Percentiles rank a stretch among this genome's conserved stretches.
Conservation (phyloP, 2,113 vertebrate species). For the Dipodomys ordii region DNA sequence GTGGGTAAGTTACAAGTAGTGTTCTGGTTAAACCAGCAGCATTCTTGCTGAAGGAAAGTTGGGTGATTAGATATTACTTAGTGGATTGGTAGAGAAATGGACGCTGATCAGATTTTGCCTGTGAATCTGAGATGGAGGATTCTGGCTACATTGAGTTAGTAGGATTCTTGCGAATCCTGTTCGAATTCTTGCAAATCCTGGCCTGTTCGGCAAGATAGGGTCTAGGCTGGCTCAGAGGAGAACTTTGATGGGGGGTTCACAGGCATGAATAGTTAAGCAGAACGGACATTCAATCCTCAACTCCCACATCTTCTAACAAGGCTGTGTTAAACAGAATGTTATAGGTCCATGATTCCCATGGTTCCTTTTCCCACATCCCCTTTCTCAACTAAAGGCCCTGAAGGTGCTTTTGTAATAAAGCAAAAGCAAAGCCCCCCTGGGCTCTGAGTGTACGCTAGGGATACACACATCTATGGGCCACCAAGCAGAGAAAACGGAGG, state of each 20-base stretch:
- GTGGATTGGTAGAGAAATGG: neutral
- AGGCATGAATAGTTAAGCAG: neutral
- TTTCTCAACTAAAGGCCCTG: neutral
- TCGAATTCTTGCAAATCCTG: neutral
- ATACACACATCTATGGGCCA: neutral
- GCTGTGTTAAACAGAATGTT: neutral
- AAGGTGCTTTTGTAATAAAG: neutral
- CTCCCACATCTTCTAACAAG: neutral
- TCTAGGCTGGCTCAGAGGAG: neutral
- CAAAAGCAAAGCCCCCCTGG: neutral
- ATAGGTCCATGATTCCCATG: too few species aligned
- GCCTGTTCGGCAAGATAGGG: neutral
- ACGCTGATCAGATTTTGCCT: neutral
- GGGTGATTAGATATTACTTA: neutral
- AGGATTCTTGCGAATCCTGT: neutral
- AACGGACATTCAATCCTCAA: neutral
- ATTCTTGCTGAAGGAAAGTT: neutral
- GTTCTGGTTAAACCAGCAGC: neutral
- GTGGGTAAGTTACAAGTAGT: neutral
- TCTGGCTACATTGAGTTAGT: neutral
- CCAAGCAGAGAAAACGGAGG: neutral
- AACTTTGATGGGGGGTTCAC: neutral
- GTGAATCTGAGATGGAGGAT: neutral
- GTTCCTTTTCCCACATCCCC: neutral
- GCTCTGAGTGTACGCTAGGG: neutral